phyloP scores from a whole-genome alignment of 2,888 invertebrate species.

The Anorthoa munda region DNA sequence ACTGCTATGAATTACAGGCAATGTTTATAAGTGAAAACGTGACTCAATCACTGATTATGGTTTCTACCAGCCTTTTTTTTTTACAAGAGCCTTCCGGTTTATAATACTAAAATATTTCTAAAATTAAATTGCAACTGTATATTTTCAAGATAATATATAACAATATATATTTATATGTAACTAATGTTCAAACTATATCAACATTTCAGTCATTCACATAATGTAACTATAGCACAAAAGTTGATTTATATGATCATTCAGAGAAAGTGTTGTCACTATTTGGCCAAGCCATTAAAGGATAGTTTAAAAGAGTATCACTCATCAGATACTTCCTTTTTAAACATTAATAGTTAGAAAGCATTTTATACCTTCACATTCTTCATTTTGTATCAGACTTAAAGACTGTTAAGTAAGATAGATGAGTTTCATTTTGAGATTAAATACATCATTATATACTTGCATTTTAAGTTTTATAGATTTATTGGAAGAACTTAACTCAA shows the following conservation, averaged over 20 bases:
- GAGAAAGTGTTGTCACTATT: constrained; percentile 34
- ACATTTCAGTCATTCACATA: constrained; percentile 64
- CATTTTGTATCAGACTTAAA: constrained; percentile 19
- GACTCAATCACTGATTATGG: too few species aligned
- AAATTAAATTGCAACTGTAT: constrained; percentile 63
- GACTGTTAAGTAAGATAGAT: constrained; percentile 22
- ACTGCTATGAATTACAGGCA: too few species aligned
- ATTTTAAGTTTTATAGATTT: constrained; percentile 3
- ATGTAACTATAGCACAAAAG: constrained; percentile 48
- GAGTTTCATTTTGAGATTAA: constrained; percentile 11
- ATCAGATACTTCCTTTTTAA: constrained; percentile 18
- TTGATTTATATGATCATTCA: constrained; percentile 46
- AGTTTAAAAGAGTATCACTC: constrained; percentile 14
- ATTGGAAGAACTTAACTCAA: neutral
- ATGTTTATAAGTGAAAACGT: too few species aligned
- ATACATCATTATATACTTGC: neutral
- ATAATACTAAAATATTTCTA: constrained; percentile 48
- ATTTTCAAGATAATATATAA: constrained; percentile 65
- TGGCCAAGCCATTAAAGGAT: constrained; percentile 26
- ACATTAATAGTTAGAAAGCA: constrained; percentile 57
- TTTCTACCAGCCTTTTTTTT: neutral
- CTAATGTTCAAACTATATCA: constrained; percentile 58
- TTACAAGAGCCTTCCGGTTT: neutral
- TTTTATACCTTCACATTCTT: constrained; percentile 61
- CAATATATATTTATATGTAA: constrained; percentile 63